These are phyloP conservation scores for Sander lucioperca DNA, from an alignment of 2,113 vertebrate species.

Conservation along the genomic window DNA sequence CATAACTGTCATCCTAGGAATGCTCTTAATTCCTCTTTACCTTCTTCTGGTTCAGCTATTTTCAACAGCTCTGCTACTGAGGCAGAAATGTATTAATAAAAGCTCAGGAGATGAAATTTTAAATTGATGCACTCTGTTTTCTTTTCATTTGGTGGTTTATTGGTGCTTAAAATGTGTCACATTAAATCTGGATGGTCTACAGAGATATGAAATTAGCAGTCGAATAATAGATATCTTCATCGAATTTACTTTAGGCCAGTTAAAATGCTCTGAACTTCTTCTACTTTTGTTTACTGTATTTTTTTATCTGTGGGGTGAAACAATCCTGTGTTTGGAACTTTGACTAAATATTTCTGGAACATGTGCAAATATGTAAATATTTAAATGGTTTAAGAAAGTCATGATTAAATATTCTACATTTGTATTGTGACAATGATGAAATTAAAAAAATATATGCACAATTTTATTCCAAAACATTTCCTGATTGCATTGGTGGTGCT, in stretches of 20 bases:
- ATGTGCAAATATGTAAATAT: neutral
- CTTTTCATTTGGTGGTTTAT: constrained; percentile 54
- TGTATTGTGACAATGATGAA: neutral
- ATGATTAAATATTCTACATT: neutral
- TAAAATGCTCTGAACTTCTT: neutral
- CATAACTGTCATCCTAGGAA: constrained; percentile 71
- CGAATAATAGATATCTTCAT: neutral
- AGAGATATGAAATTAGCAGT: neutral
- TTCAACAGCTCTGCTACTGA: constrained; percentile 57
- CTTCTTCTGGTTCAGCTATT: constrained; percentile 56
- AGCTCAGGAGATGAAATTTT: constrained; percentile 33
- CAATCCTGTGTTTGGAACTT: neutral
- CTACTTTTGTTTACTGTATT: neutral
- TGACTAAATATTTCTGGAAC: too few species aligned
- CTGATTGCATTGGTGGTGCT: too few species aligned
- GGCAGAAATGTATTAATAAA: constrained; percentile 33
- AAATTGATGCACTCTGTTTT: constrained; percentile 52
- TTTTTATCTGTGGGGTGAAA: neutral
- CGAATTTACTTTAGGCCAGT: neutral
- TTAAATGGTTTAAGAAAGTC: neutral
- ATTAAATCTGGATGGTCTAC: neutral
- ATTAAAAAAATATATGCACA: too few species aligned
- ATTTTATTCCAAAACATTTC: too few species aligned
- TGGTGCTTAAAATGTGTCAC: constrained; percentile 26
- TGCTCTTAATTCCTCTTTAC: constrained; percentile 56